Evolutionary conservation across 2,888 invertebrate species (phyloP), one percentile per base, ranked within the genome.

Genomic region (Chymomyza amoena): DNA sequence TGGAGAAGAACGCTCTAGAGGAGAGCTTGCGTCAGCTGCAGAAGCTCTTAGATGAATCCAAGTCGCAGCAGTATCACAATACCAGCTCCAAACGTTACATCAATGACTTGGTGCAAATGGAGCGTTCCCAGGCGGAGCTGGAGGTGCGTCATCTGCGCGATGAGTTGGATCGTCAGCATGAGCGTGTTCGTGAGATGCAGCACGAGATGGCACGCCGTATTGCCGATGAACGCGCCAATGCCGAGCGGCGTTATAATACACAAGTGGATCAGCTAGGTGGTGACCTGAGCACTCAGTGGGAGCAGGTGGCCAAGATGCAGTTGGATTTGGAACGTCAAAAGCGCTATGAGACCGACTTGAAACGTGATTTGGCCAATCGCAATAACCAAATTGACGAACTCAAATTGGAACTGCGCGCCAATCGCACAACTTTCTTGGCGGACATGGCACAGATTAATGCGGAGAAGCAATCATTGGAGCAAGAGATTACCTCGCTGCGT

Each of bases 261-360:
- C 94, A 95, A 86, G 94, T 96, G 70, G 97, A 97, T 88, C 96
- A 96, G 80, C 92, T 97, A 59, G 95, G 95, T 25, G 94, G 95
- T 6, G 97, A 97, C 83, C 92, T 96, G 28, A 95, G 95, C 0
- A 94, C 94, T 1, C 96, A 97, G 89, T 96, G 96, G 93, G 97
- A 97, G 84, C 94, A 95, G 54, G 95, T 95, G 0, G 94, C 95
- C 61, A 96, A 96, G 84, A 89, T 96, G 32, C 95, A 95, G 92
- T 87, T 97, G 87, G 97, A 97, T 69, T 84, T 96, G 76, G 97
- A 97, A 75, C 95, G 96, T 36, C 96, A 96, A 83, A 94, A 95
- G 70, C 93, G 97, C 10, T 94, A 96, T 76, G 96, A 96, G 81
- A 93, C 93, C 2, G 96, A 97, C 77, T 89, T 96, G 57, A 94